Evolutionary conservation across 92 coral and sea anemone species (phyloP).

Genomic region (Heteractis magnifica): DNA sequence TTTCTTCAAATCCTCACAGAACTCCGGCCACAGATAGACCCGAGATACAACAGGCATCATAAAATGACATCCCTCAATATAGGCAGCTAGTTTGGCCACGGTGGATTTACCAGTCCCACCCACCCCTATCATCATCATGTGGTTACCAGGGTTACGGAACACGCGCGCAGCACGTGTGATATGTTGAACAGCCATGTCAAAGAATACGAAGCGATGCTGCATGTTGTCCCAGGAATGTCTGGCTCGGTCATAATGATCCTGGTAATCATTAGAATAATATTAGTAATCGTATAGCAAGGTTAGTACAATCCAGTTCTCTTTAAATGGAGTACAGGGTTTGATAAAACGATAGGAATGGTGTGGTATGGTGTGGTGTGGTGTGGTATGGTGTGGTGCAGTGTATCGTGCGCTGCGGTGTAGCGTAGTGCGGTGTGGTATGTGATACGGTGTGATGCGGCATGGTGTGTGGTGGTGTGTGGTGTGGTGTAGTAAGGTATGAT

Average conservation of each 20-base stretch:
- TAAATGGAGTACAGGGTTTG: no score
- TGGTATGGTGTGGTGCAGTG: not conserved
- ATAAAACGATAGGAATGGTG: not conserved
- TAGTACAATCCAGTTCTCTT: no score
- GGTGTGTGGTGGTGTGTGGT: not conserved
- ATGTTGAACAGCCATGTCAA: conserved; percentile 91
- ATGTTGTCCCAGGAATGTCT: conserved; percentile 77
- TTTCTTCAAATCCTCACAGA: conserved; percentile 85
- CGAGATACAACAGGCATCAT: conserved; percentile 70
- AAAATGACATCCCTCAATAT: conserved; percentile 76
- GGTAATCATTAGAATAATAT: not conserved
- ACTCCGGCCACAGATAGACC: conserved; percentile 72
- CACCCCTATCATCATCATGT: conserved; percentile 90
- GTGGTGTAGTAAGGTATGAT: not conserved
- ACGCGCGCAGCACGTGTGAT: conserved; percentile 98
- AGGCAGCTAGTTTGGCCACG: conserved; percentile 91
- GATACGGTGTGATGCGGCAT: no score
- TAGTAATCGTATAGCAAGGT: not conserved
- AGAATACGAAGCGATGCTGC: conserved; percentile 96
- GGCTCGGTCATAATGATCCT: conserved; percentile 91
- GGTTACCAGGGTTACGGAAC: conserved; percentile 93
- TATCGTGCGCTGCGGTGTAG: no score
- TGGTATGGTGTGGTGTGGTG: not conserved
- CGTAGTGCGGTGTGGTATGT: no score
- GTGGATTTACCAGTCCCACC: conserved; percentile 96